Evolutionary conservation across 2,113 vertebrate species (phyloP), one percentile per base, ranked within the genome.

Genomic region (Puntigrus tetrazona): DNA sequence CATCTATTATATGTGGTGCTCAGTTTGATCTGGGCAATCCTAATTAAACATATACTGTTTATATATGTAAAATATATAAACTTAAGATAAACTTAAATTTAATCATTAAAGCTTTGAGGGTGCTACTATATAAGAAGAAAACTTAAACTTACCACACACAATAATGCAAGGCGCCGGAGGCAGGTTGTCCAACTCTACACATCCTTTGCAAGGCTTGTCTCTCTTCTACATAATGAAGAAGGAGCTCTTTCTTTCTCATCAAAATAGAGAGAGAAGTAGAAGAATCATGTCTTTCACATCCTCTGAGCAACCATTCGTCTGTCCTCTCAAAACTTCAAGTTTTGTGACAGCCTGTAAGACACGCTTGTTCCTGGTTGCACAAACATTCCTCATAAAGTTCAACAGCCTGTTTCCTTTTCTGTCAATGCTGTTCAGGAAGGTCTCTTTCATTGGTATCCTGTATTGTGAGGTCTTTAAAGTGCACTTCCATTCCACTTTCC

Each of bases 401-500:
- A 88, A 63, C 76, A 88, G 72, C 10, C 45, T 34, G 43, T 83
- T 27, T 43, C 84, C 82, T 34, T 91, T 88, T 86, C 83, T 91
- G 36, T 84, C 78, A 74, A 88, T 83, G 67, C 61, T 76, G 8
- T 43, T n/a, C 55, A 76, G 55, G 57, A 76, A 82, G 67, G 70
- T 61, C 18, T 86, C 52, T 45, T 72, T 86, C 6, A 82, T 29
- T 47, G 13, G 31, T n/a, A 88, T 7, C 4, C 88, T n/a, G n/a
- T n/a, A n/a, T 84, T 83, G 88, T 89, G 29, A 91, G 86, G 70
- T 88, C 86, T 31, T 88, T 55, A 55, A 55, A 72, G 65, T 73
- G 77, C 52, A 69, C 45, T 79, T 14, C 41, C 65, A 81, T 81
- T 10, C 65, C 69, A 81, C 5, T 47, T 57, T 86, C 77, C 52